Evolutionary conservation across 2,888 invertebrate species (phyloP), one percentile per base, ranked within the genome.

Genomic region (Chymomyza amoena): DNA sequence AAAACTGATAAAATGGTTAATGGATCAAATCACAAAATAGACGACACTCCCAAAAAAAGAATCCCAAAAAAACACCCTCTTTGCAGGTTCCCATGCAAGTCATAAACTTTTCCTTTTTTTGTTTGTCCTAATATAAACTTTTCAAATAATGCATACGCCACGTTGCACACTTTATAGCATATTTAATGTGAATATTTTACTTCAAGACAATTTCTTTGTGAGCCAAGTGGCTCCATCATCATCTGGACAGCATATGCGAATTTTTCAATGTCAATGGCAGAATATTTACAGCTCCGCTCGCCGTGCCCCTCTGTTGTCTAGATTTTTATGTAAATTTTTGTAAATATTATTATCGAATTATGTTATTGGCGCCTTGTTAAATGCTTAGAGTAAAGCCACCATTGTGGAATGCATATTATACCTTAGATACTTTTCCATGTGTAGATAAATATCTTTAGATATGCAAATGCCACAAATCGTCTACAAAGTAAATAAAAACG

Each of bases 391-490:
- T 32, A 20, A n/a, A 18, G 39, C 10, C 18, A 10, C 51, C 54
- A n/a, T 20, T 15, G 32, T 9, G 4, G 15, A 18, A 51, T 54
- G 61, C 52, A n/a, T n/a, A 39, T 6, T 62, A 54, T 61, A 61
- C 25, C n/a, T 2, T 32, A 32, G 32, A 32, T 7, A 32, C 32
- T 32, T 32, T 32, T 32, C 32, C 32, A 32, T 32, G 6, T 57
- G 57, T n/a, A n/a, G n/a, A n/a, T 66, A 70, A 63, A 36, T 50
- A 59, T 50, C 45, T 25, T 64, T 70, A 77, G 65, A 70, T 79
- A 77, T 66, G 77, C 75, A 75, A 69, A 70, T 76, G 72, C 61
- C 60, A 61, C 62, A 51, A 51, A 16, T 51, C 2, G 13, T 45
- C 13, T 45, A 45, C 13, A 45, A 45, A 45, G 13, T 45, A 45